Base-by-base conservation (phyloP, 2,113 vertebrate genomes). In the Stegostoma tigrinum region DNA sequence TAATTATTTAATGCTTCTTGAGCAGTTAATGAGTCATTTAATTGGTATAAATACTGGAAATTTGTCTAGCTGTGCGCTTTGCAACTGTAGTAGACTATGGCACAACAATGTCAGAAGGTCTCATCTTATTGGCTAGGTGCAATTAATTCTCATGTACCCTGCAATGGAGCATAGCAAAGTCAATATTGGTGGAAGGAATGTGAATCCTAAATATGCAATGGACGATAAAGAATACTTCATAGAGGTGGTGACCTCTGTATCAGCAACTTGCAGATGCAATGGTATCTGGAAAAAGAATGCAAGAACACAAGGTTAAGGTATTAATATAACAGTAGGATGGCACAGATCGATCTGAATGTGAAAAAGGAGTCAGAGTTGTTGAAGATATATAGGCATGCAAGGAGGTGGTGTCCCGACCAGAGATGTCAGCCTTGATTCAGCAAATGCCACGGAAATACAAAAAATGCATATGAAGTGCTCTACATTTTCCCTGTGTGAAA, bases 1-100 rank as follows among this genome's bases (percentile, higher is more conserved):
- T 90, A 90, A 90, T 90, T 61, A 90, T 90, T 90, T 90, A 90
- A 90, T 90, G 87, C 87, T 61, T 61, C 87, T 61, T 90, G 52
- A 90, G 52, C 87, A 90, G 87, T 90, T 90, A 90, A 90, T 90
- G 48, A 90, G 52, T 90, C 48, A 90, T 90, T 55, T 90, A 90
- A 61, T 52, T 34, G 87, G 87, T 90, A 90, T 61, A 90, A 90
- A 90, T 90, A 12, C 87, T 61, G 87, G 87, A 90, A 61, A 34
- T 55, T 90, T 55, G 10, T 14, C 87, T 61, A 34, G 38, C 80
- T 83, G 17, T 83, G 80, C 80, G 7, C 38, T 45, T 38, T 42
- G 38, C 38, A 83, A 83, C 80, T 83, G 12, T n/a, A 45, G 19
- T 83, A 83, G 80, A 45, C 38, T 42, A 83, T 83, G 80, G 80